Conservation (phyloP, 2,797 vertebrate genomes). For the Falco peregrinus region DNA sequence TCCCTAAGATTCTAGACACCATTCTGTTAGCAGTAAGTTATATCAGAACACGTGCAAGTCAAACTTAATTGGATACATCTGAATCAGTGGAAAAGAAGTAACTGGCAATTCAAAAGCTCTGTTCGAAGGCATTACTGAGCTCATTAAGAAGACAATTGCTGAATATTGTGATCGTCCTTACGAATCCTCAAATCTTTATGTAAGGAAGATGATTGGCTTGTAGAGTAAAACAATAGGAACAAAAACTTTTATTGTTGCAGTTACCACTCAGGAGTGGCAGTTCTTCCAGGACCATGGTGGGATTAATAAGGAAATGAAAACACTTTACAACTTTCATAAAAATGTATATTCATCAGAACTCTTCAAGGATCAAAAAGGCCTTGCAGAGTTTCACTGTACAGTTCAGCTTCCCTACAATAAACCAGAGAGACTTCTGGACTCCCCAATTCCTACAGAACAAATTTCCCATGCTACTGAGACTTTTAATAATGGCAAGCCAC, state of each 20-base stretch:
- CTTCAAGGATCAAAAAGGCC: slow-evolving; percentile 79
- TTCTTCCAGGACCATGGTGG: slow-evolving; percentile 66
- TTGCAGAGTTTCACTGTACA: slow-evolving; percentile 74
- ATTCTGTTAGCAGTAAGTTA: slow-evolving; percentile 37
- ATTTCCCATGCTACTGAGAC: slow-evolving; percentile 74
- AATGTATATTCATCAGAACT: slow-evolving; percentile 76
- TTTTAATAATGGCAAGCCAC: slow-evolving; percentile 76
- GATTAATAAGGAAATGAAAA: slow-evolving; percentile 76
- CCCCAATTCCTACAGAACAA: slow-evolving; percentile 68
- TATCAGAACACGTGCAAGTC: slow-evolving; percentile 39
- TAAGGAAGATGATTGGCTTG: slow-evolving; percentile 58
- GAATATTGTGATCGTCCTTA: slow-evolving; percentile 55
- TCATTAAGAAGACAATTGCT: slow-evolving; percentile 75
- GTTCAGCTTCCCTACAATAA: slow-evolving; percentile 72
- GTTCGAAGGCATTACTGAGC: slow-evolving; percentile 58
- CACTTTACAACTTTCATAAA: slow-evolving; percentile 73
- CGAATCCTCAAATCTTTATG: slow-evolving; percentile 61
- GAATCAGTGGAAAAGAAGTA: slow-evolving; percentile 69
- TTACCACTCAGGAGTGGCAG: slow-evolving; percentile 67
- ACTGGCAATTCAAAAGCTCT: slow-evolving; percentile 64
- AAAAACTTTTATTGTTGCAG: slow-evolving; percentile 60
- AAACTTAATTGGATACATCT: slow-evolving; percentile 70
- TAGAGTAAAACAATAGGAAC: slow-evolving; percentile 69
- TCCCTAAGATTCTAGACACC: slow-evolving; percentile 6
- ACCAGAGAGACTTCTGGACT: slow-evolving; percentile 70